Evolutionary conservation across 35 echinoderm and acorn worm genomes (phyloP).

Genomic region (Ptychodera flava): DNA sequence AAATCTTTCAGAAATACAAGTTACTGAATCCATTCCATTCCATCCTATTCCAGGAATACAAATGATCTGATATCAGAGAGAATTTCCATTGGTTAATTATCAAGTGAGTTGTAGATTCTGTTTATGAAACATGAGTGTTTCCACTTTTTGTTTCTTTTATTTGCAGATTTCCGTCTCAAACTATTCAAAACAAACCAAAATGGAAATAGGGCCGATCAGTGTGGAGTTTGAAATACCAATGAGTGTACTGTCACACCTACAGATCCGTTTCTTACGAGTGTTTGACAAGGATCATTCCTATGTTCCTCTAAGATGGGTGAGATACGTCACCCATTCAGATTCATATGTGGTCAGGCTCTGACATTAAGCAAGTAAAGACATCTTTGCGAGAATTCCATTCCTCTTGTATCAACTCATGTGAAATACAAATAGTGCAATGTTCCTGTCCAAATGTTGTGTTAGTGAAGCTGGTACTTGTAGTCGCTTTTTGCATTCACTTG

Average conservation of each 20-base stretch:
- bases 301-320: conserved; percentile 76
- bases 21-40: background rate
- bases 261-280: conserved; percentile 63
- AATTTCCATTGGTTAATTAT: background rate
- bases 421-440: no score
- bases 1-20: background rate
- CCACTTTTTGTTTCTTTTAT: conserved; percentile 4
- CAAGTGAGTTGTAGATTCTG: background rate
- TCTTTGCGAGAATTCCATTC: no score
- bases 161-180: conserved; percentile 38
- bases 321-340: conserved; percentile 75
- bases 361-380: no score
- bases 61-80: background rate
- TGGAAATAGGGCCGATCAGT: conserved; percentile 70
- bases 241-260: conserved; percentile 63
- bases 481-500: no score
- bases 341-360: conserved; percentile 58
- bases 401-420: no score
- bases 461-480: no score
- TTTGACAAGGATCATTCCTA: conserved; percentile 80
- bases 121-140: background rate
- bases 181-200: conserved; percentile 16
- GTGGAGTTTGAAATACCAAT: conserved; percentile 90
- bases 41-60: background rate
- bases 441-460: no score